phyloP scores from a whole-genome alignment of 2,113 vertebrate genomes.

The Chloropsis hardwickii region DNA sequence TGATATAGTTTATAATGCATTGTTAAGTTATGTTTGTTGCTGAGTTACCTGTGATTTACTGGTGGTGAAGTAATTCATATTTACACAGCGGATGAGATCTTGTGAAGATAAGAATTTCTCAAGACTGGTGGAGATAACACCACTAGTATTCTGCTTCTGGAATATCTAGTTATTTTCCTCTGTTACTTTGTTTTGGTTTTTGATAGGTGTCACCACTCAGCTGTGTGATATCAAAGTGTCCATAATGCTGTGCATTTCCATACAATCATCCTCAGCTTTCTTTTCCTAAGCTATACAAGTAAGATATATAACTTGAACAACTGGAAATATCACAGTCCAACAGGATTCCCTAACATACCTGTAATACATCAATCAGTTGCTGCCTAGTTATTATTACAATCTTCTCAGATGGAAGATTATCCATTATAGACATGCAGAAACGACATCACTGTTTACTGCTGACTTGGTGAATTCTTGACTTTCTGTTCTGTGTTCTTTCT shows the following conservation, averaged over 20 bases:
- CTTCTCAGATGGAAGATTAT: neutral
- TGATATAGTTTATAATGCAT: neutral
- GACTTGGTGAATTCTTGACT: neutral
- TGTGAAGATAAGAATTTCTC: conserved; percentile 9
- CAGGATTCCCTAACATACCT: neutral
- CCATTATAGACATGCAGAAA: neutral
- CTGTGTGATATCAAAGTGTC: neutral
- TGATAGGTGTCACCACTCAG: neutral
- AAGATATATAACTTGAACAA: neutral
- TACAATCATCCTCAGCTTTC: neutral
- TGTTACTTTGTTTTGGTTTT: neutral
- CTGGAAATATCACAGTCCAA: conserved; percentile 31
- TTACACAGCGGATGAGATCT: neutral
- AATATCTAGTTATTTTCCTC: neutral
- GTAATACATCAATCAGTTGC: neutral
- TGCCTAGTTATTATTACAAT: neutral
- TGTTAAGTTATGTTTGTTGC: neutral
- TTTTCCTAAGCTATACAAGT: neutral
- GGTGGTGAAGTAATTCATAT: neutral
- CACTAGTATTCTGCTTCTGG: neutral
- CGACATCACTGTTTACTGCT: neutral
- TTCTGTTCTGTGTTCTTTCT: neutral
- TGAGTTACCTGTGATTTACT: neutral
- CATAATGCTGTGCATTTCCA: neutral
- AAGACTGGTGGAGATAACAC: neutral